Conservation (phyloP, 2,888 invertebrate genomes). For the Pollenia labialis region DNA sequence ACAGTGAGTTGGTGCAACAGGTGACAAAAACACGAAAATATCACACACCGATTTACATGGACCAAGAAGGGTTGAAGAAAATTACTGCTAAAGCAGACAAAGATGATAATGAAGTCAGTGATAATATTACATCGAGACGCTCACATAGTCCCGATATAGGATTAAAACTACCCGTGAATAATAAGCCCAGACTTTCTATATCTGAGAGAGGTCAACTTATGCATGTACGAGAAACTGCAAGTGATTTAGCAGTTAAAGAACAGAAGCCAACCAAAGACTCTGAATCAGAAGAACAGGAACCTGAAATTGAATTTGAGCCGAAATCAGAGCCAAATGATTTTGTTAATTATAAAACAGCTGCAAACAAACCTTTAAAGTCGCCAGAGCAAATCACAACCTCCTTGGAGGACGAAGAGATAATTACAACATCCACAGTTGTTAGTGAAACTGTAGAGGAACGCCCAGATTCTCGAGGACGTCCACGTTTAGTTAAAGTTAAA, state of each 20-base stretch:
- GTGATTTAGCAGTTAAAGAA: slow-evolving; percentile 77
- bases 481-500: slow-evolving; percentile 81
- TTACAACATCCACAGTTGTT: slow-evolving; percentile 75
- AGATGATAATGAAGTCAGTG: slow-evolving; percentile 75
- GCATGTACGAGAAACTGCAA: slow-evolving; percentile 80
- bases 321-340: slow-evolving; percentile 58
- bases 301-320: background rate
- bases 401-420: slow-evolving; percentile 38
- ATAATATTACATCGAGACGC: slow-evolving; percentile 79
- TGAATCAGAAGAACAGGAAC: slow-evolving; percentile 72
- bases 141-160: slow-evolving; percentile 76
- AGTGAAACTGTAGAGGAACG: slow-evolving; percentile 80
- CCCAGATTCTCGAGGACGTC: slow-evolving; percentile 82
- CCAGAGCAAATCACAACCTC: background rate
- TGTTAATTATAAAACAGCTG: slow-evolving; percentile 64
- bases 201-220: slow-evolving; percentile 81
- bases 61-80: slow-evolving; percentile 87
- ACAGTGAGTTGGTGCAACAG: slow-evolving; percentile 91
- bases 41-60: slow-evolving; percentile 86
- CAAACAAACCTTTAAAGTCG: background rate
- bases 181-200: slow-evolving; percentile 81
- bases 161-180: slow-evolving; percentile 76
- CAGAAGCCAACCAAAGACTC: slow-evolving; percentile 39
- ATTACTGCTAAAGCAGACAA: slow-evolving; percentile 84
- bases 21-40: slow-evolving; percentile 85